Base-by-base conservation (phyloP, 2,888 invertebrate species). In the Eugnorisma glareosa region DNA sequence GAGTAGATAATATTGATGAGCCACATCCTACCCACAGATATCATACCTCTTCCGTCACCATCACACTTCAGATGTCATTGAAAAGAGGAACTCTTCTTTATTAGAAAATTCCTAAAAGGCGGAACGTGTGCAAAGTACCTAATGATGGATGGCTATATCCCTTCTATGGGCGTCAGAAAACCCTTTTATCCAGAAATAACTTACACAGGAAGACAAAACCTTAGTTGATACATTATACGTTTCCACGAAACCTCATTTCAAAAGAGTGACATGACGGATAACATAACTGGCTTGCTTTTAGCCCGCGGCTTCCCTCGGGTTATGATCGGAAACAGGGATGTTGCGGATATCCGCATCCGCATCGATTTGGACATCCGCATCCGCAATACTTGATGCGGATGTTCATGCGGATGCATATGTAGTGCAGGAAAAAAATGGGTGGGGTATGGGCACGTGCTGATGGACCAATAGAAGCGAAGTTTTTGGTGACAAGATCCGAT, bases 121-220 rank as follows among this genome's bases (percentile, higher is more conserved):
- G 31, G 15, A 11, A 59, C 67, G 21, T 59, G 45, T 57, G 35
- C 15, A 45, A 37, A 7, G 18, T 35, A n/a, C n/a, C n/a, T n/a
- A 64, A 45, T 57, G 37, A 77, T 66, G 40, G 40, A 67, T 76
- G 21, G 37, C 13, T n/a, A 15, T n/a, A 15, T 37, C 43, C 40
- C 35, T 18, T 18, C 13, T 31, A 24, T 24, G n/a, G 45, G 31
- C 31, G n/a, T 57, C 28, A 64, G 76, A 66, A 57, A 57, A 64
- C 7, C 28, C 15, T 21, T 67, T 76, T 40, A 31, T 28, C 15
- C 45, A 24, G 40, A 67, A 66, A 48, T 77, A 18, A 40, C 15
- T 45, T 21, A 54, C 35, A 45, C 51, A 64, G 43, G 28, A 45
- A 43, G 35, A 64, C 45, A 45, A 77, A 77, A 64, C 18, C 54